These are phyloP conservation scores for Trichoplusia ni DNA, from an alignment of 1,140 invertebrate species.

Conservation along the genomic window DNA sequence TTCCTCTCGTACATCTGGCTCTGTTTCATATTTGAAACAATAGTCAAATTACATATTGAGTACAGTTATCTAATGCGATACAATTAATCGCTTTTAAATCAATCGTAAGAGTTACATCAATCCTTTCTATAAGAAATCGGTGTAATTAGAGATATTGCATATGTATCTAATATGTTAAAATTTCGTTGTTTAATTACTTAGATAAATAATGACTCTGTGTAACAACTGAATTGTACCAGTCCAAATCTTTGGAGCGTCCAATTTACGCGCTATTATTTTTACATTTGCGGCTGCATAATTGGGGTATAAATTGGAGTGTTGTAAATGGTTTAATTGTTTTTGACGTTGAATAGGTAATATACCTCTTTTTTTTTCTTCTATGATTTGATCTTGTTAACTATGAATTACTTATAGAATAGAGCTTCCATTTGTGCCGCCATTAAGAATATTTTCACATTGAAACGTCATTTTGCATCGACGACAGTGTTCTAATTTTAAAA, in stretches of 20 bases:
- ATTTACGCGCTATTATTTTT: background rate
- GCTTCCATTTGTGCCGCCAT: too few species aligned
- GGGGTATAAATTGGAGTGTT: background rate
- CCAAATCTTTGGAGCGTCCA: background rate
- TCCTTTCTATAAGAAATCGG: conserved; percentile 24
- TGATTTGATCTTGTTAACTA: too few species aligned
- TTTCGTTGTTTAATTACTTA: conserved; percentile 7
- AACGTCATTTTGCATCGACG: too few species aligned
- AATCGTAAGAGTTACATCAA: conserved; percentile 31
- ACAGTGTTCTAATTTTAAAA: too few species aligned
- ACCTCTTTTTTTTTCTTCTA: too few species aligned
- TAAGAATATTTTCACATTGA: too few species aligned
- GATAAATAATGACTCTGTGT: background rate
- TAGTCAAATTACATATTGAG: conserved; percentile 41
- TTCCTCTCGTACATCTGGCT: conserved; percentile 27
- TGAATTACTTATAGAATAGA: too few species aligned
- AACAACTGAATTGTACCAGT: background rate
- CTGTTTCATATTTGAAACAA: conserved; percentile 38
- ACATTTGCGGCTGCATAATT: too few species aligned
- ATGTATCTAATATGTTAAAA: background rate
- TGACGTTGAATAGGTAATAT: too few species aligned
- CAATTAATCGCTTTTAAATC: conserved; percentile 38
- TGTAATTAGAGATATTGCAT: conserved; percentile 13
- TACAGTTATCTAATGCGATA: conserved; percentile 44
- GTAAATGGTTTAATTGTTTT: too few species aligned